Evolutionary conservation across 2,797 vertebrate genomes (phyloP).

Genomic region (Apodemus agrarius): DNA sequence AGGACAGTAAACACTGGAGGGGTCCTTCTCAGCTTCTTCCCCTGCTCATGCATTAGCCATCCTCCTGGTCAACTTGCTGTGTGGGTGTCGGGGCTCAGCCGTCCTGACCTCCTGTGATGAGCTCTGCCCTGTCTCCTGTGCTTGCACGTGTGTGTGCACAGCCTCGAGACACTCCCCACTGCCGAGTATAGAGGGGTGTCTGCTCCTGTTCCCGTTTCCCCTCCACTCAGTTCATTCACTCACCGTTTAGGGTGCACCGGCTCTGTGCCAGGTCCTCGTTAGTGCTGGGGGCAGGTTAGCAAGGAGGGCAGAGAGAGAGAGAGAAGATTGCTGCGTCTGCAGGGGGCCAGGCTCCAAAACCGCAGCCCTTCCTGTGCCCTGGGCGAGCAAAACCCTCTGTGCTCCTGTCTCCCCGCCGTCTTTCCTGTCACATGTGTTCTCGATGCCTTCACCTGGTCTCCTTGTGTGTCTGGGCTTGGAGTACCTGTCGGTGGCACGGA

Average conservation of each 20-base stretch:
- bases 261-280: background rate
- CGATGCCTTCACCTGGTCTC: background rate
- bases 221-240: background rate
- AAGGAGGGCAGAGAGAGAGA: background rate
- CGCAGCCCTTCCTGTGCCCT: background rate
- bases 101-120: background rate
- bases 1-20: background rate
- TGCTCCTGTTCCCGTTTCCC: background rate
- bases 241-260: background rate
- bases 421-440: background rate
- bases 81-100: too few species aligned
- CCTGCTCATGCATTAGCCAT: background rate
- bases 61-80: background rate
- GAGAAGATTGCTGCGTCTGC: background rate
- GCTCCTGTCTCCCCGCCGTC: background rate
- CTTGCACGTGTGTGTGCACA: rapidly evolving
- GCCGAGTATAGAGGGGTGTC: rapidly evolving
- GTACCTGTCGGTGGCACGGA: background rate
- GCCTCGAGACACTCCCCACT: background rate
- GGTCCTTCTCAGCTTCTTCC: background rate
- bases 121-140: background rate
- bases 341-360: too few species aligned
- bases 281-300: background rate
- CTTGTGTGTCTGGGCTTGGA: background rate
- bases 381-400: background rate